A percentile compares a stretch with the other conserved stretches of the same genome.
phyloP scores from a whole-genome alignment of 2,888 invertebrate genomes.

The Limnephilus auricula region DNA sequence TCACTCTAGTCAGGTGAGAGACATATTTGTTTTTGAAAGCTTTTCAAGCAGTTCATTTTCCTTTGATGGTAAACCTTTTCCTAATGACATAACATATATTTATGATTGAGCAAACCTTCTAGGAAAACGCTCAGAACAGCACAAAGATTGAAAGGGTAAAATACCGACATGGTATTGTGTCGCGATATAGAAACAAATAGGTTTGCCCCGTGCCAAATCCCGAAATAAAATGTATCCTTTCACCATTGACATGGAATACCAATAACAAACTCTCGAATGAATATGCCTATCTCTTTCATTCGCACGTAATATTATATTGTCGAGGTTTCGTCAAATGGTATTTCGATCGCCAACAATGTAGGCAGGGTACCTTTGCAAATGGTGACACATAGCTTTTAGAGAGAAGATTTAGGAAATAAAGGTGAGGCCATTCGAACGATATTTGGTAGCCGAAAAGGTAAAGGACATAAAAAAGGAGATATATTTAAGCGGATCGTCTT shows the following conservation, averaged over 20 bases:
- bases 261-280: neutral
- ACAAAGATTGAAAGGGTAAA: conserved; percentile 47
- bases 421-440: conserved; percentile 49
- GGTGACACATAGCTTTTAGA: conserved; percentile 61
- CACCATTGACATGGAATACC: conserved; percentile 17
- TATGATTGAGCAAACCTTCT: neutral
- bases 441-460: conserved; percentile 53
- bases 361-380: conserved; percentile 35
- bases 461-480: conserved; percentile 43
- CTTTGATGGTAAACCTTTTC: neutral
- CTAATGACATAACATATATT: neutral
- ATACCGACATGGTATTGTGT: conserved; percentile 56
- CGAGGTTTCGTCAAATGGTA: conserved; percentile 40
- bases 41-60: neutral
- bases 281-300: conserved; percentile 24
- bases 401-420: conserved; percentile 54
- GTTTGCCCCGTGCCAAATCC: conserved; percentile 56
- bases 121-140: neutral
- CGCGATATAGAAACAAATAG: conserved; percentile 64
- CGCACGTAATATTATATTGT: neutral
- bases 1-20: neutral
- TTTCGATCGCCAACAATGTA: neutral
- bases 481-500: conserved; percentile 41
- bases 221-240: conserved; percentile 24
- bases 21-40: neutral